Percentiles rank a stretch among this genome's conserved stretches.
These are phyloP conservation scores for Lacanobia wlatinum DNA, from an alignment of 2,888 invertebrate genomes.

Conservation along the genomic window DNA sequence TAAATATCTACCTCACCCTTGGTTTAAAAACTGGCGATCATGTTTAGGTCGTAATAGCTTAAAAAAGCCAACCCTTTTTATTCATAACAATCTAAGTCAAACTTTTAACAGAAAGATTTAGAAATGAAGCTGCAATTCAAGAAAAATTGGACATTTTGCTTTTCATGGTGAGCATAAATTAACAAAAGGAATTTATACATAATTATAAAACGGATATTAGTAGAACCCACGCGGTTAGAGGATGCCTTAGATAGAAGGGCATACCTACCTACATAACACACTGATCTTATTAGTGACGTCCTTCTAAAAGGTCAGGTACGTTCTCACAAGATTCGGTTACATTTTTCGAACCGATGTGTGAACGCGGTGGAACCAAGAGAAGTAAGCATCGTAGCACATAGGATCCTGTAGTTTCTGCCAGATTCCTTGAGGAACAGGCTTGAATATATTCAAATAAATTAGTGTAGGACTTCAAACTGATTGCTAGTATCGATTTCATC, in stretches of 20 bases:
- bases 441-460: not conserved
- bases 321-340: not conserved
- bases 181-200: not conserved
- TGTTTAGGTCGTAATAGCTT: too few relatives aligned
- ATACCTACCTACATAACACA: too few relatives aligned
- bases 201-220: not conserved
- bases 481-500: slow-evolving; percentile 6
- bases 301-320: slow-evolving; percentile 25
- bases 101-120: not conserved
- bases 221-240: too few relatives aligned
- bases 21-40: too few relatives aligned
- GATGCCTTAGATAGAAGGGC: slow-evolving; percentile 2
- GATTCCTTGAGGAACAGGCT: not conserved
- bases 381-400: not conserved
- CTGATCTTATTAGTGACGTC: slow-evolving; percentile 25
- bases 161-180: not conserved
- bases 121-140: not conserved
- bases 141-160: not conserved
- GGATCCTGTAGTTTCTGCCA: not conserved
- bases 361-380: not conserved
- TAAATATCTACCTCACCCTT: not conserved
- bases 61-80: too few relatives aligned
- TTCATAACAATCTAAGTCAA: not conserved
- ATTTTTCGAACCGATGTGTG: not conserved
- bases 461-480: not conserved